Conservation (phyloP, 1,140 invertebrate species). For the Papilio glaucus region DNA sequence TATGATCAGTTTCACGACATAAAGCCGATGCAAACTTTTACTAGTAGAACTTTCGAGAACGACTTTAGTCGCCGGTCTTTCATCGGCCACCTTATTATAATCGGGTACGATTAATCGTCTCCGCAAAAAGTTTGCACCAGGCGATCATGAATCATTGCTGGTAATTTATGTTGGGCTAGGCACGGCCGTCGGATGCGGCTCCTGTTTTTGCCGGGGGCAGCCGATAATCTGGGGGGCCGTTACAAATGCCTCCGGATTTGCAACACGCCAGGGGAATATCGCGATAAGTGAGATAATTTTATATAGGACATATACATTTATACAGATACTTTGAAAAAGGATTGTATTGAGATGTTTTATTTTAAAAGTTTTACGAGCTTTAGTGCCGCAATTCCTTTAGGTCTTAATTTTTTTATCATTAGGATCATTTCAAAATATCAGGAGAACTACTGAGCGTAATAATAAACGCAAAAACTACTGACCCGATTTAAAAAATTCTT, state of each 20-base stretch:
- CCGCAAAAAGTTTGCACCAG: conserved; percentile 51
- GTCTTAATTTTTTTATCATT: too few relatives aligned
- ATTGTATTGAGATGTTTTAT: background rate
- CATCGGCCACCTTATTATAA: conserved; percentile 35
- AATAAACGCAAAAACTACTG: too few relatives aligned
- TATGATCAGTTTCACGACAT: background rate
- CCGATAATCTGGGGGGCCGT: conserved; percentile 57
- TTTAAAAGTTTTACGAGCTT: background rate
- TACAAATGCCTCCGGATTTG: conserved; percentile 57
- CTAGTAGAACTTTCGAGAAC: conserved; percentile 44
- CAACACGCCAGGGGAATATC: conserved; percentile 46
- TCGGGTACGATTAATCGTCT: conserved; percentile 54
- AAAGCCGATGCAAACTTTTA: background rate
- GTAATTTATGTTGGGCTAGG: conserved; percentile 49
- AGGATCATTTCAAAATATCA: too few relatives aligned
- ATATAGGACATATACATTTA: background rate
- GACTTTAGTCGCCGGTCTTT: conserved; percentile 44
- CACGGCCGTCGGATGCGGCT: conserved; percentile 32
- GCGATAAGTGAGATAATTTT: conserved; percentile 44
- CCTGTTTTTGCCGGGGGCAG: conserved; percentile 58
- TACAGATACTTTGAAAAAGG: background rate
- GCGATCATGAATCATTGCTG: conserved; percentile 54
- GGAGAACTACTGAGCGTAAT: too few relatives aligned
- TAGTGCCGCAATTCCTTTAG: too few relatives aligned
- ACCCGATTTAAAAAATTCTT: too few relatives aligned